These are phyloP conservation scores for Ormyrus pomaceus DNA, from an alignment of 2,888 invertebrate species.

Conservation along the genomic window DNA sequence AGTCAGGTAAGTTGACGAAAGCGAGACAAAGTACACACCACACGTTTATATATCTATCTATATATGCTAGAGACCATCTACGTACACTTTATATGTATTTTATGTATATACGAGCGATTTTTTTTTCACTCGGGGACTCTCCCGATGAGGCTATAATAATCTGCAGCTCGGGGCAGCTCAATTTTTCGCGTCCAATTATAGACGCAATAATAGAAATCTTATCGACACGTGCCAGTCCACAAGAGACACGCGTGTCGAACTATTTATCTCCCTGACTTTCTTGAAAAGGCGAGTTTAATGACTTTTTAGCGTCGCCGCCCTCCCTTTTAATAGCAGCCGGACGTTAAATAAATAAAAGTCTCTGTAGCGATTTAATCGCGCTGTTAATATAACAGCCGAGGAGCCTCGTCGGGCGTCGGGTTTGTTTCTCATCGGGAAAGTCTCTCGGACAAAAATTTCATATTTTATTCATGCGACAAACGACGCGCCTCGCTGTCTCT, in stretches of 20 bases:
- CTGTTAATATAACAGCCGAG: background rate
- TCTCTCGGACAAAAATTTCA: slow-evolving; percentile 1
- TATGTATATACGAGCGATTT: slow-evolving; percentile 15
- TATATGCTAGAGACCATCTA: slow-evolving; percentile 12
- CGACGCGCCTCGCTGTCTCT: slow-evolving; percentile 1
- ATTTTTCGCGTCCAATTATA: too few species aligned
- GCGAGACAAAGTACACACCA: slow-evolving; percentile 23
- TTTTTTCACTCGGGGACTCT: slow-evolving; percentile 21
- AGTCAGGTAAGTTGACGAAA: slow-evolving; percentile 42
- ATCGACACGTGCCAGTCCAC: slow-evolving; percentile 22
- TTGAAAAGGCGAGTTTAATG: too few species aligned
- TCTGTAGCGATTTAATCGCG: too few species aligned
- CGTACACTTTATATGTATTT: background rate
- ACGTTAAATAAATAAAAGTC: too few species aligned
- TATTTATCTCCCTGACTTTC: background rate
- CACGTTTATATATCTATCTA: background rate
- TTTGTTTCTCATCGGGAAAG: background rate
- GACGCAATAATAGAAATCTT: too few species aligned
- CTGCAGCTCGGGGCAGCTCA: too few species aligned
- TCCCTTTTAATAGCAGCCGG: too few species aligned
- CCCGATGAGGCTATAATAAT: background rate
- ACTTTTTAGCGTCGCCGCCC: too few species aligned
- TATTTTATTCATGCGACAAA: slow-evolving; percentile 30
- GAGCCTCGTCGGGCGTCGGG: background rate
- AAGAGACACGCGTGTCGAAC: slow-evolving; percentile 16